These are phyloP conservation scores for Sinohyriopsis cumingii DNA, from an alignment of 2,888 invertebrate genomes.

Conservation along the genomic window DNA sequence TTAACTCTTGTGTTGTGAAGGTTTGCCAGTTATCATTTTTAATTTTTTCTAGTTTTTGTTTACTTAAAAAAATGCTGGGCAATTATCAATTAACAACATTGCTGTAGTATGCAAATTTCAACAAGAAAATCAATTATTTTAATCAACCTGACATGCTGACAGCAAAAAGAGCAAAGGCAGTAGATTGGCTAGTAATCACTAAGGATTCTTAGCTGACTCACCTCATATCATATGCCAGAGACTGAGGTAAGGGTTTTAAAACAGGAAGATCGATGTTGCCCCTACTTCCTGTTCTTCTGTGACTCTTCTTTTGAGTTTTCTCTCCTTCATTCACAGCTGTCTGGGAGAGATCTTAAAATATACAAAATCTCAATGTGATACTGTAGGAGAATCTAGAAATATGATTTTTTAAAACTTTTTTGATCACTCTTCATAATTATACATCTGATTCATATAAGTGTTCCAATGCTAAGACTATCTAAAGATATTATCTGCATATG, in stretches of 20 bases:
- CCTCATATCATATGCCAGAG: conserved; percentile 91
- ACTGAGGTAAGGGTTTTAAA: conserved; percentile 84
- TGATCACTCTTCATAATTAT: neutral
- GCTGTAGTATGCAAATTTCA: no score
- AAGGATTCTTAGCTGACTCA: conserved; percentile 65
- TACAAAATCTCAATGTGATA: neutral
- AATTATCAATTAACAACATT: no score
- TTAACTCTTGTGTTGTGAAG: no score
- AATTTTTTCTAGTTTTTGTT: no score
- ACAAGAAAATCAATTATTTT: no score
- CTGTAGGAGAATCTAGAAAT: neutral
- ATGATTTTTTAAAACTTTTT: neutral
- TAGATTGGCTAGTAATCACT: no score
- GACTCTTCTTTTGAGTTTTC: conserved; percentile 48
- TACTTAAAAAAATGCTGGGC: no score
- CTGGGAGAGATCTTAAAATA: conserved; percentile 81
- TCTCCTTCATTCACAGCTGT: conserved; percentile 77
- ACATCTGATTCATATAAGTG: neutral
- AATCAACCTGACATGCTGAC: no score
- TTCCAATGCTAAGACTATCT: no score
- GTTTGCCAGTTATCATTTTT: no score
- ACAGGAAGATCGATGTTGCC: conserved; percentile 73
- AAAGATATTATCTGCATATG: no score
- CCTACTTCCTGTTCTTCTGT: conserved; percentile 60
- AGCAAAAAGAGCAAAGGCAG: no score